phyloP scores from a whole-genome alignment of 2,888 invertebrate genomes.

The Tetragonisca angustula region DNA sequence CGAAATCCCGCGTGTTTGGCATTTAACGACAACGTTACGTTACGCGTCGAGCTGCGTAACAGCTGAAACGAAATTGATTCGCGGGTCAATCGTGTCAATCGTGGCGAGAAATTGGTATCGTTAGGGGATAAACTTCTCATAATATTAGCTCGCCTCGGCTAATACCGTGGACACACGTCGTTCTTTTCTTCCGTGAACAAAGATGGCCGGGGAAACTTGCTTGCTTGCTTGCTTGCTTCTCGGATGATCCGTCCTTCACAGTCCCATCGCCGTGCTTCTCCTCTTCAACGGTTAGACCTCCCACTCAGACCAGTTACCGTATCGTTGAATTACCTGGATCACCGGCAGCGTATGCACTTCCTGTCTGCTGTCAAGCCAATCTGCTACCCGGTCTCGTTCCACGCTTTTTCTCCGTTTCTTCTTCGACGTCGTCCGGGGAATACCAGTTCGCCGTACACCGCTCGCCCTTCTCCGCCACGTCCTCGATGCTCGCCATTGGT shows the following conservation, averaged over 20 bases:
- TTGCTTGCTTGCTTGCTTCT: constrained; percentile 51
- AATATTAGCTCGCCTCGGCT: not conserved
- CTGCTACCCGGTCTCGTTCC: constrained; percentile 40
- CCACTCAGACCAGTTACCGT: constrained; percentile 31
- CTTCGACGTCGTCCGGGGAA: constrained; percentile 13
- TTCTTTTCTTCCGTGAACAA: constrained; percentile 32
- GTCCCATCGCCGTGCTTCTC: constrained; percentile 12
- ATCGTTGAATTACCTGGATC: constrained; percentile 61
- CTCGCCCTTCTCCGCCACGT: constrained; percentile 28
- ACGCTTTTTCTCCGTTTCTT: constrained; percentile 25
- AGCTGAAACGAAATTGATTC: constrained; percentile 24
- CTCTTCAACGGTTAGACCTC: constrained; percentile 30
- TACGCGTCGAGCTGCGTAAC: constrained; percentile 43
- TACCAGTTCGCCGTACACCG: constrained; percentile 16
- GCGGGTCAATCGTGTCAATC: constrained; percentile 12
- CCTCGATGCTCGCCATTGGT: constrained; percentile 33
- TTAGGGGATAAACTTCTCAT: not conserved
- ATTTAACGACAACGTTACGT: constrained; percentile 50
- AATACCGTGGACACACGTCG: constrained; percentile 49
- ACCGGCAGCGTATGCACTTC: constrained; percentile 41
- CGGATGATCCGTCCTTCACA: constrained; percentile 56
- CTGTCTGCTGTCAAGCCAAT: constrained; percentile 57
- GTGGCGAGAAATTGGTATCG: constrained; percentile 55
- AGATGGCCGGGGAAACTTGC: constrained; percentile 44
- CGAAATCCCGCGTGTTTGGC: not conserved